Base-by-base conservation (phyloP, 64 coral and sea anemone species). In the Acropora yongei region DNA sequence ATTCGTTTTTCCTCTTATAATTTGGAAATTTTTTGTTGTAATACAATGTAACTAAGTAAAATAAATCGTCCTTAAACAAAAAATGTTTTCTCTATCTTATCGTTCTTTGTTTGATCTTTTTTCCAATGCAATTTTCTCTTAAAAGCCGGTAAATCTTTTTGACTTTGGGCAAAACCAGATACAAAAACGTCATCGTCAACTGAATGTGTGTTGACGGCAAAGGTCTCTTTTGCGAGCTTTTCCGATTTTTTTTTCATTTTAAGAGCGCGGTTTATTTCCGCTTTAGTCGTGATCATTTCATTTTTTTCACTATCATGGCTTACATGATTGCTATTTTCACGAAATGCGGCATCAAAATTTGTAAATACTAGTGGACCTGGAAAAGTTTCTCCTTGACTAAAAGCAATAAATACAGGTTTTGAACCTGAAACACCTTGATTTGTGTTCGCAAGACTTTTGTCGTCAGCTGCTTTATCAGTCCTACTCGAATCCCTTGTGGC, bases 41-140 rank as follows among this genome's bases (percentile, higher is more conserved):
- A 30, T 30, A 30, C 30, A 30, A 30, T 30, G 30, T 30, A 30
- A 30, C 30, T 30, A 30, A 30, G 0, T 30, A 0, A 30, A 30
- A 30, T 30, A 30, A 30, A 30, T 30, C 30, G 40, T 2, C 5
- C 79, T 87, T 79, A 93, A 42, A 93, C 91, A 71, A 93, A 93
- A 42, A 87, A 93, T 55, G 75, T 93, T 48, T 79, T 93, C 30
- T 93, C 83, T 57, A 93, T 86, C 78, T 57, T 93, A 19, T 80
- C 91, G 20, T 78, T 87, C 57, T 93, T 78, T 17, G 75, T 57
- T 41, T 93, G 87, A 6, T 85, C 65, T 60, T 93, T 71, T 80
- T 76, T 87, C 49, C 65, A 67, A 43, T 93, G 6, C 16, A 87
- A 5, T 46, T 60, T 93, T 73, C 67, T 66, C 75, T 80, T 86